A percentile compares a stretch with the other conserved stretches of the same genome.
These are phyloP conservation scores for Solenopsis fugax DNA, from an alignment of 1,140 invertebrate species.

Conservation along the genomic window DNA sequence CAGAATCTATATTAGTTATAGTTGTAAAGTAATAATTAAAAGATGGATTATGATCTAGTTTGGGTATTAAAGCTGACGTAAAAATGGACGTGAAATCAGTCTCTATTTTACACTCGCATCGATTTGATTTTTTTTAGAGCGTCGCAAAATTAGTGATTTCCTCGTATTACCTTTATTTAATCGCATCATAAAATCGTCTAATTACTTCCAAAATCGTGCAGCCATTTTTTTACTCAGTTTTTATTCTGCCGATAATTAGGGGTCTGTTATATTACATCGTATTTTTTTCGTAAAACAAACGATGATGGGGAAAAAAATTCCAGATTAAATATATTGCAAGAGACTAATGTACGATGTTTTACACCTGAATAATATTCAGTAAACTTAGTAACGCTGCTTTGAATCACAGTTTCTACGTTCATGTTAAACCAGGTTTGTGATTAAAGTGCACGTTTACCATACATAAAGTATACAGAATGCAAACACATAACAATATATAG, in stretches of 20 bases:
- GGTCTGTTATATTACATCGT: constrained; percentile 7
- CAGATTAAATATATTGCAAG: constrained; percentile 56
- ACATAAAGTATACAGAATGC: constrained; percentile 62
- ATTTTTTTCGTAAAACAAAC: constrained; percentile 4
- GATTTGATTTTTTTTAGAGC: constrained; percentile 52
- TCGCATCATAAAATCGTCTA: not conserved
- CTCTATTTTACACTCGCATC: constrained; percentile 62
- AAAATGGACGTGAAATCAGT: constrained; percentile 70
- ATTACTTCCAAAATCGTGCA: constrained; percentile 31
- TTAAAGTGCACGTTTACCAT: constrained; percentile 64
- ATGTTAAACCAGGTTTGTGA: constrained; percentile 66
- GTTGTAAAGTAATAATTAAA: constrained; percentile 59
- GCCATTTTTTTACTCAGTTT: constrained; percentile 11
- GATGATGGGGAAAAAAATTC: constrained; percentile 4
- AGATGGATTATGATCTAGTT: constrained; percentile 45
- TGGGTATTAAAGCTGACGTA: constrained; percentile 60
- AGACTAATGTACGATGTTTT: constrained; percentile 56
- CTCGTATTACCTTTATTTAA: constrained; percentile 24
- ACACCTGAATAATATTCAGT: constrained; percentile 56
- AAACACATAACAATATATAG: constrained; percentile 64
- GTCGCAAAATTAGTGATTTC: constrained; percentile 37
- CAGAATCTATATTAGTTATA: constrained; percentile 50
- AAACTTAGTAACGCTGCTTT: constrained; percentile 70
- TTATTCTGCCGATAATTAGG: constrained; percentile 4
- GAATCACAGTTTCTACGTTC: constrained; percentile 71